phyloP scores from a whole-genome alignment of 2,797 vertebrate species.

The Anguilla marmorata region DNA sequence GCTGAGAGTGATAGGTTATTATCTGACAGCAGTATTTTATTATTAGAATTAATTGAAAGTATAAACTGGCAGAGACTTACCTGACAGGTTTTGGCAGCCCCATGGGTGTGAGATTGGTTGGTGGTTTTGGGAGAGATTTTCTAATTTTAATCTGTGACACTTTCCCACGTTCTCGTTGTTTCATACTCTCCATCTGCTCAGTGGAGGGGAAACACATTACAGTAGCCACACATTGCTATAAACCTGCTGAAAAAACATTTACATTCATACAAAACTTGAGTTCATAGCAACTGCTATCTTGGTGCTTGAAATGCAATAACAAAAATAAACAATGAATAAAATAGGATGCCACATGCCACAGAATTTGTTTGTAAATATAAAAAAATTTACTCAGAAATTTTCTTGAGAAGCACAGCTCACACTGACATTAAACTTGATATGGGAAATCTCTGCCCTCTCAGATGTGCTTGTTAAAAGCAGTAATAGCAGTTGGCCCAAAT shows the following conservation, averaged over 20 bases:
- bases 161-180: constrained; percentile 68
- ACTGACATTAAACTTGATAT: too few relatives aligned
- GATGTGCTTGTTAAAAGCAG: too few relatives aligned
- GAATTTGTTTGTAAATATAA: too few relatives aligned
- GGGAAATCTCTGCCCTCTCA: too few relatives aligned
- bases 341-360: too few relatives aligned
- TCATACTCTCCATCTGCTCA: constrained; percentile 60
- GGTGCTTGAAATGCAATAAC: background rate
- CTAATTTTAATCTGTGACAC: constrained; percentile 86
- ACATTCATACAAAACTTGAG: background rate
- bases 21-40: background rate
- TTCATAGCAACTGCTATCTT: background rate
- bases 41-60: background rate
- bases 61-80: constrained; percentile 56
- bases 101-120: constrained; percentile 86
- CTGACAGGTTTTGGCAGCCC: constrained; percentile 84
- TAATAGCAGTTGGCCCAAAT: too few relatives aligned
- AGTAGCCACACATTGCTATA: background rate
- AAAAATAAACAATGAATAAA: too few relatives aligned
- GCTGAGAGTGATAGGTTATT: background rate
- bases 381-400: too few relatives aligned
- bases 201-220: background rate
- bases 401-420: too few relatives aligned
- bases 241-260: background rate
- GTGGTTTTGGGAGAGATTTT: constrained; percentile 75